Base-by-base conservation (phyloP, 2,113 vertebrate species). In the Podiceps cristatus region DNA sequence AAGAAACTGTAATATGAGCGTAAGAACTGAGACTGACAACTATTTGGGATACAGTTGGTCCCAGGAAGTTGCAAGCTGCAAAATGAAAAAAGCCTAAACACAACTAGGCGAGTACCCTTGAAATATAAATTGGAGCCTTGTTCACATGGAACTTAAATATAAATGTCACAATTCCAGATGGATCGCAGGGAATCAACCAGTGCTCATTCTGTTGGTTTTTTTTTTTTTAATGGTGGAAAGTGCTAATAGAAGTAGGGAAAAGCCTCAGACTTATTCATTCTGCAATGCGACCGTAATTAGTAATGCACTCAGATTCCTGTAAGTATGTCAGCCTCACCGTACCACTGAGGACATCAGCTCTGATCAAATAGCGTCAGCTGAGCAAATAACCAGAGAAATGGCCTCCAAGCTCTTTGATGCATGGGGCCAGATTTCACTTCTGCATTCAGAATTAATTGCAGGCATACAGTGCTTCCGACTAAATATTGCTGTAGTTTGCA, bases 401-500 rank as follows among this genome's bases (percentile, higher is more conserved):
- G 94, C 59, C 82, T 53, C 59, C 88, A 72, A 66, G 77, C 17
- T 40, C 84, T 80, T 75, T 83, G 89, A 76, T 67, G 85, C 55
- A 91, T 2, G 19, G n/a, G 84, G 74, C 93, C 93, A 96, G 84
- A 52, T 77, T 95, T 95, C 87, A 79, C 75, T 82, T 91, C 89
- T 91, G 71, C 47, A 25, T 72, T 82, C 87, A 85, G 69, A 82
- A 71, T 84, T 72, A 92, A 83, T 53, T 35, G 84, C 89, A 97
- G 86, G 86, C 91, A 91, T 59, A 93, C 18, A 29, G 74, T 3
- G 14, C 77, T 97, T 97, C 94, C 89, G 78, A 69, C 67, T 76
- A 87, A 96, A 94, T 76, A 91, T 84, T 97, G 93, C 84, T 90
- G 86, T 17, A 91, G 91, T 56, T 64, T 93, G 64, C 98, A 98